These are phyloP conservation scores for Oncopodura yosiiana DNA, from an alignment of 1,140 invertebrate species.

Conservation along the genomic window DNA sequence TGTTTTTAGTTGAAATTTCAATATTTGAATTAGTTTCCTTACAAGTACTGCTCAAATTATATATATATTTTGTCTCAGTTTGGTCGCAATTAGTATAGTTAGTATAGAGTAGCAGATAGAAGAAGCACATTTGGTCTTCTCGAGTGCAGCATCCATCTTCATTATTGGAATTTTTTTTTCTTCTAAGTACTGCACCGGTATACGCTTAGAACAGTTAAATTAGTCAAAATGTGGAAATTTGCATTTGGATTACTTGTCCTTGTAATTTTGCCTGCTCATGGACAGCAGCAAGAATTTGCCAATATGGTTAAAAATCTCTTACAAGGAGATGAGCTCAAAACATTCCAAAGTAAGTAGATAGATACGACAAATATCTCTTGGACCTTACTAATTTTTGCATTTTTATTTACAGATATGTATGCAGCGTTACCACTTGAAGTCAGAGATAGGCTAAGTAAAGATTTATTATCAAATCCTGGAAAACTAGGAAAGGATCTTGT, in stretches of 20 bases:
- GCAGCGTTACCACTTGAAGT: constrained; percentile 28
- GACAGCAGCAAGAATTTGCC: constrained; percentile 27
- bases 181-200: no score
- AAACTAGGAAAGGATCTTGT: constrained; percentile 30
- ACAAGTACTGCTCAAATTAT: no score
- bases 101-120: no score
- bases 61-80: no score
- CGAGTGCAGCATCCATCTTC: no score
- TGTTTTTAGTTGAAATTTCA: no score
- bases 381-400: not conserved
- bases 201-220: no score
- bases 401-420: constrained; percentile 23
- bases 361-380: not conserved
- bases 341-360: constrained; percentile 29
- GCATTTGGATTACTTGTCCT: not conserved
- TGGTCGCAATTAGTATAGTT: no score
- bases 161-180: no score
- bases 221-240: no score
- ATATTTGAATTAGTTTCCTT: no score
- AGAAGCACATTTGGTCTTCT: no score
- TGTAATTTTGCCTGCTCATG: not conserved
- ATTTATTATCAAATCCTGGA: constrained; percentile 31
- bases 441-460: constrained; percentile 31
- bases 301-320: constrained; percentile 31
- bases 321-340: constrained; percentile 34